Percentiles rank a stretch among this genome's conserved stretches.
Evolutionary conservation across 2,797 vertebrate genomes (phyloP).

Genomic region (Numenius phaeopus): DNA sequence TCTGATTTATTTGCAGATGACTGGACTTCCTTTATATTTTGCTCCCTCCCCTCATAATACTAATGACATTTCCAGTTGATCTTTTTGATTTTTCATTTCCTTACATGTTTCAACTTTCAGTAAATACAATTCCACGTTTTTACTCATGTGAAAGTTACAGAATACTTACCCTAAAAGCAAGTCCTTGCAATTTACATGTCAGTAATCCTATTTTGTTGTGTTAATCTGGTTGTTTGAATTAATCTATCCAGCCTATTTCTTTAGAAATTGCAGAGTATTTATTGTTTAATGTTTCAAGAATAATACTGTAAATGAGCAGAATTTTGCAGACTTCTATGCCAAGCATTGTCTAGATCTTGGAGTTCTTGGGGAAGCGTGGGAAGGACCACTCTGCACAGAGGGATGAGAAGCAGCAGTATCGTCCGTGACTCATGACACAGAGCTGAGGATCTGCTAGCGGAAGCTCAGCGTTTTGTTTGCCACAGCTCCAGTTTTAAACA

Average conservation of each 20-base stretch:
- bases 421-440: neutral
- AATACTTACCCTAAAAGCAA: rapidly evolving
- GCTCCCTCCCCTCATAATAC: neutral
- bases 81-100: conserved; percentile 16
- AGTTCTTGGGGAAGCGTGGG: neutral
- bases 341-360: neutral
- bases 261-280: neutral
- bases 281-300: neutral
- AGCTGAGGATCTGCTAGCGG: neutral
- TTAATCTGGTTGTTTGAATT: neutral
- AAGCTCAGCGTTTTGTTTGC: neutral
- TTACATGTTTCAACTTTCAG: neutral
- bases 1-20: neutral
- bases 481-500: neutral
- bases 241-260: neutral
- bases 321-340: neutral
- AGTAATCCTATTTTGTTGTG: neutral
- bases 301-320: neutral
- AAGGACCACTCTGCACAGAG: neutral
- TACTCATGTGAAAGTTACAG: neutral
- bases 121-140: neutral
- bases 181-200: neutral
- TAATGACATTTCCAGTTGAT: conserved; percentile 1
- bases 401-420: neutral
- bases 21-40: neutral